phyloP scores from a whole-genome alignment of 2,797 vertebrate species.

The Odontamblyopus lacepedii region DNA sequence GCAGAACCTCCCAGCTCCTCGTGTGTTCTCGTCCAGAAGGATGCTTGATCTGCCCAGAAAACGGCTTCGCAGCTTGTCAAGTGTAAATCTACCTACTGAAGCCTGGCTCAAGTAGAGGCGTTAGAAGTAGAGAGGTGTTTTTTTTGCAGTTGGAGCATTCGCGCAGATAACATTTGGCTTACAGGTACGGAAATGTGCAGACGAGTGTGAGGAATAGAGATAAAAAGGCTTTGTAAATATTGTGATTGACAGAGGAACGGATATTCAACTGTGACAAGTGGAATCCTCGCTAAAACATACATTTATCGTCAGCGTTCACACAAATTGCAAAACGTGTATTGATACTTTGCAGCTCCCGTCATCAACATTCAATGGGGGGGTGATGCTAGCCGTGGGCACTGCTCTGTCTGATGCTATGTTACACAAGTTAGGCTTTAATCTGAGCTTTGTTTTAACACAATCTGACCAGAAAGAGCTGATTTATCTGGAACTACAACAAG shows the following conservation, averaged over 20 bases:
- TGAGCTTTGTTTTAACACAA: too few relatives aligned
- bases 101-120: slow-evolving; percentile 7
- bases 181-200: neutral
- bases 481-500: too few relatives aligned
- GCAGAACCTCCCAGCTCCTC: slow-evolving; percentile 52
- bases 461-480: too few relatives aligned
- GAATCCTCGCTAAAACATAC: neutral
- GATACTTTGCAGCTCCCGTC: too few relatives aligned
- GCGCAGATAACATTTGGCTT: neutral
- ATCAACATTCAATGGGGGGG: too few relatives aligned
- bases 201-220: neutral
- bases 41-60: slow-evolving; percentile 55
- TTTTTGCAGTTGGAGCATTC: neutral
- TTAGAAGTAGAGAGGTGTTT: neutral
- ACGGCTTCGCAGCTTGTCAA: slow-evolving; percentile 37
- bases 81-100: slow-evolving; percentile 33
- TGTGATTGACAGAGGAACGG: neutral
- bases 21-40: slow-evolving; percentile 34
- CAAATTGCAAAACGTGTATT: too few relatives aligned
- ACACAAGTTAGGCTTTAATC: too few relatives aligned
- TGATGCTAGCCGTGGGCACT: too few relatives aligned
- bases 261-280: neutral
- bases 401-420: too few relatives aligned
- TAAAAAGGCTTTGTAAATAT: neutral
- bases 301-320: too few relatives aligned